Base-by-base conservation (phyloP, 2,113 vertebrate genomes). In the Sprattus sprattus region DNA sequence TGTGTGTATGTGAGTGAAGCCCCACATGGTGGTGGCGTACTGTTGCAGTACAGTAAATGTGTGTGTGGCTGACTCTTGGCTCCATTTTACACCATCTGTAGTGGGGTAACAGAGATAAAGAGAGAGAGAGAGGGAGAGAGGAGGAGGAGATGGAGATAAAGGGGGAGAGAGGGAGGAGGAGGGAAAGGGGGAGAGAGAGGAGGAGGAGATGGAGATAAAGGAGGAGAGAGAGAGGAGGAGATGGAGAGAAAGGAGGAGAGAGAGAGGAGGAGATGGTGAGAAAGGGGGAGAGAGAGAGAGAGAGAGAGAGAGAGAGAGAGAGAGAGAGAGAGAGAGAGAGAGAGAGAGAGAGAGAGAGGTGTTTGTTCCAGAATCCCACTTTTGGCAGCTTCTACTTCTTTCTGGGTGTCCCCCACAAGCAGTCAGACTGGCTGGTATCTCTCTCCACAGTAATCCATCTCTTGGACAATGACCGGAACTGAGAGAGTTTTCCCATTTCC, bases 41-140 rank as follows among this genome's bases (percentile, higher is more conserved):
- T 16, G 60, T 64, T 22, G 9, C 9, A 78, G 20, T 39, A 32
- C 1, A 78, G 32, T 45, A 28, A 10, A 10, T 44, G 1, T 18
- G 75, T 45, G 47, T 83, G 47, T 84, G 85, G 86, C 84, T 84
- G 82, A 89, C 54, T 83, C 71, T 81, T 86, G 85, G 85, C 86
- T 82, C 50, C 84, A 45, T 39, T 28, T 81, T 54, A 11, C 49
- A 45, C 88, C 88, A 89, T 89, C 88, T 87, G 88, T 57, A 50
- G 81, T 60, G 82, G 85, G 85, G 10, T 86, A 82, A 54, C 78
- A 60, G 25, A 50, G 47, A 82, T 46, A 45, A 20, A 82, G 75
- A 25, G 67, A 80, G 52, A 64, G 32, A 49, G 20, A 15, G 82
- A 47, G 32, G 49, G 82, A 81, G 71, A 60, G 81, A 45, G 47